phyloP scores from a whole-genome alignment of 2,797 vertebrate genomes.

The Danio kyathit region DNA sequence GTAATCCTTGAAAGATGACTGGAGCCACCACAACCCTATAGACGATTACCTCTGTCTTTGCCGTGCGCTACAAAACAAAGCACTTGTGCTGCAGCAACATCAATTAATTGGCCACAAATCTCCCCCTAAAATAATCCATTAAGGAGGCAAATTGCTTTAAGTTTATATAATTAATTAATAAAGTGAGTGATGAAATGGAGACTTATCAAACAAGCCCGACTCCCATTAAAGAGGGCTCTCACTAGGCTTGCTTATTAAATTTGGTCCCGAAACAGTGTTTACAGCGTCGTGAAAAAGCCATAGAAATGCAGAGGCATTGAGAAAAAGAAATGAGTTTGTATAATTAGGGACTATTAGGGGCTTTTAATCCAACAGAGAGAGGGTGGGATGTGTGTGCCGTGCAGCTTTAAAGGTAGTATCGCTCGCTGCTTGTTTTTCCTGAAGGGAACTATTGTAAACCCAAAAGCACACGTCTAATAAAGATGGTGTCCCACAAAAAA shows the following conservation, averaged over 20 bases:
- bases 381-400: constrained; percentile 63
- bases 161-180: constrained; percentile 87
- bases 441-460: constrained; percentile 73
- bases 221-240: constrained; percentile 83
- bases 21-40: constrained; percentile 36
- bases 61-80: constrained; percentile 72
- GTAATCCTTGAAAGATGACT: neutral
- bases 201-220: constrained; percentile 84
- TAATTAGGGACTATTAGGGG: constrained; percentile 86
- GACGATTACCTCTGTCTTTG: constrained; percentile 56
- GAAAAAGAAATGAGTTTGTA: constrained; percentile 83
- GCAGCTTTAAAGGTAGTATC: constrained; percentile 68
- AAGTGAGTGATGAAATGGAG: constrained; percentile 85
- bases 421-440: constrained; percentile 77
- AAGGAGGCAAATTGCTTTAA: constrained; percentile 83
- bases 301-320: constrained; percentile 80
- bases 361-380: constrained; percentile 79
- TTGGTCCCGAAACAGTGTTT: constrained; percentile 76
- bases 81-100: constrained; percentile 69
- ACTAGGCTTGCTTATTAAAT: constrained; percentile 82
- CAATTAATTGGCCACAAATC: constrained; percentile 84
- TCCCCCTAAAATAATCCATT: constrained; percentile 81
- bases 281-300: constrained; percentile 71
- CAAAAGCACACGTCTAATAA: constrained; percentile 84
- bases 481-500: constrained; percentile 75